Base-by-base conservation (phyloP, 2,797 vertebrate species). In the Anguilla megastoma region DNA sequence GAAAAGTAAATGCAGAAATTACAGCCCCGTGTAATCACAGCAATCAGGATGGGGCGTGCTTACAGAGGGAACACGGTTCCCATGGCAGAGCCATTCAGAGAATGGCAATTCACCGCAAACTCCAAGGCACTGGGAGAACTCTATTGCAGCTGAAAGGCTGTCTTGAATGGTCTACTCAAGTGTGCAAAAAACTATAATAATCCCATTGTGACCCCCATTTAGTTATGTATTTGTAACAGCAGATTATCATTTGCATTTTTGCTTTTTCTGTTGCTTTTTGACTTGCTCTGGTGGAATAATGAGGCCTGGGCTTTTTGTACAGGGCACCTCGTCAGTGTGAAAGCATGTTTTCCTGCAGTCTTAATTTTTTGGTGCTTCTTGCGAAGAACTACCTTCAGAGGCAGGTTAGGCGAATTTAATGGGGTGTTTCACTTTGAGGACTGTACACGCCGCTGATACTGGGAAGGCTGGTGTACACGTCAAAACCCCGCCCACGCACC, bases 161-260 rank as follows among this genome's bases (percentile, higher is more conserved):
- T 33, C 10, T 24, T 18, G 41, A n/a, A 80, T n/a, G 76, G 45
- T 54, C 27, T 27, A 54, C 24, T 30, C 48, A 84, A 52, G 48
- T 84, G 82, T 54, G 48, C n/a, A 48, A 12, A 84, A 33, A 52
- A 54, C 50, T 56, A 56, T 84, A 84, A 84, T 54, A 12, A 84
- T 54, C 10, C 24, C 27, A 54, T 18, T 27, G 10, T 30, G n/a
- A 56, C 45, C 12, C 21, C 21, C 82, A 84, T 84, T 54, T 30
- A 84, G 82, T 56, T 14, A 84, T 27, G 14, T 9, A 12, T 56
- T 33, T 56, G 6, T 33, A 10, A 54, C 50, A 12, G 27, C 50
- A 84, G 27, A 84, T 52, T n/a, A 48, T 2, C 50, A 14, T 30
- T 84, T 54, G 33, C 27, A 12, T 5, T 84, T 24, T 84, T 30